phyloP scores from a whole-genome alignment of 2,113 vertebrate genomes.

The Orcinus orca region DNA sequence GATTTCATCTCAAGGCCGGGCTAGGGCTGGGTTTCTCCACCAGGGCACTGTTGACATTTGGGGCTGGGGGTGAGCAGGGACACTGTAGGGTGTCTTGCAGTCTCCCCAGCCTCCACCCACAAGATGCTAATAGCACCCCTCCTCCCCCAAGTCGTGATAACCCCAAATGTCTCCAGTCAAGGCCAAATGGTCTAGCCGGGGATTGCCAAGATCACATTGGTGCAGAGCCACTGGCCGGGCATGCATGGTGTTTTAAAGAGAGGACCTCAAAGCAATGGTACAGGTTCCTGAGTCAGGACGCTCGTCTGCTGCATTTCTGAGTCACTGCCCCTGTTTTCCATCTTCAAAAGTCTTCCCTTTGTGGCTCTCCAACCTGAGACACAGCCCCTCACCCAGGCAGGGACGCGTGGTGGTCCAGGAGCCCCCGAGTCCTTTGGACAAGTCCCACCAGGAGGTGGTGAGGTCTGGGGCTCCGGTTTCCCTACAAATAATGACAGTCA shows the following conservation, averaged over 20 bases:
- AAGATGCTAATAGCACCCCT: neutral
- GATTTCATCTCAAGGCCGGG: neutral
- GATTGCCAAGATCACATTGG: neutral
- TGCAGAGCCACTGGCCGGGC: neutral
- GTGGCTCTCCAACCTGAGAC: neutral
- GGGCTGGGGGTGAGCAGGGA: rapidly evolving
- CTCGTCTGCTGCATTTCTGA: neutral
- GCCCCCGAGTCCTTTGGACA: neutral
- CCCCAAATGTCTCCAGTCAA: neutral
- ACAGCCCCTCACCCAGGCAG: neutral
- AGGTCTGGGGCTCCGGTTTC: neutral
- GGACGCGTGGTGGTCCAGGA: neutral
- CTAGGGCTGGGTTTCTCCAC: neutral
- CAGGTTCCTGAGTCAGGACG: neutral
- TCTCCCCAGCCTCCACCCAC: neutral
- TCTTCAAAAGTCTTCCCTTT: neutral
- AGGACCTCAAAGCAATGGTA: neutral
- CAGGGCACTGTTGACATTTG: neutral
- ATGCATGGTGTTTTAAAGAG: neutral
- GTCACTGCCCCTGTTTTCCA: neutral
- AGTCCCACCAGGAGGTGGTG: rapidly evolving
- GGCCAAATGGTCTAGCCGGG: rapidly evolving
- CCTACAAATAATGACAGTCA: neutral
- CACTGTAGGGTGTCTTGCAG: rapidly evolving
- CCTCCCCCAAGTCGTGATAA: neutral